Conservation (phyloP, 2,797 vertebrate species). For the Acipenser transmontanus region DNA sequence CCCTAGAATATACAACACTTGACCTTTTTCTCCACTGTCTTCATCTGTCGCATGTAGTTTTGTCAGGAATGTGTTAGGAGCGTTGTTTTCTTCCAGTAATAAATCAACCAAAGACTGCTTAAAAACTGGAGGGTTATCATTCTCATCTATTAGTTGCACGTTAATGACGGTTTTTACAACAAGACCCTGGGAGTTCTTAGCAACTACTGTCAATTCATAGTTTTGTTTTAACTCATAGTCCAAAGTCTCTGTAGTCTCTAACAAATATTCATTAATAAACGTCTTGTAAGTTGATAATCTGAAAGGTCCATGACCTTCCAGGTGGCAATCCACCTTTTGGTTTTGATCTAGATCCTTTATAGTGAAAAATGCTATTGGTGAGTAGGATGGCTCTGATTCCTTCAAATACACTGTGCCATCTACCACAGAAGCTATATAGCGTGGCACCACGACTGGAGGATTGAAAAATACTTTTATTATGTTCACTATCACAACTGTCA, state of each 20-base stretch:
- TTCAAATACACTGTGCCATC: constrained; percentile 81
- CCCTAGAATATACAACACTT: constrained; percentile 81
- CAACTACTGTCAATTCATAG: constrained; percentile 79
- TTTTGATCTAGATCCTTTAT: constrained; percentile 79
- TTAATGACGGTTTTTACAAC: constrained; percentile 75
- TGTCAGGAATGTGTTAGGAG: constrained; percentile 77
- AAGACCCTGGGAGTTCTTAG: constrained; percentile 64
- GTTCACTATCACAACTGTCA: constrained; percentile 71
- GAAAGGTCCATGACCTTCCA: constrained; percentile 86
- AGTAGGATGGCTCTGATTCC: constrained; percentile 80
- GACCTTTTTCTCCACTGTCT: constrained; percentile 78
- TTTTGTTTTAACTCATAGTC: constrained; percentile 80
- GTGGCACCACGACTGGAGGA: constrained; percentile 76
- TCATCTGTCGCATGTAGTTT: constrained; percentile 84
- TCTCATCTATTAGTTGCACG: constrained; percentile 84
- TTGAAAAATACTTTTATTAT: constrained; percentile 76
- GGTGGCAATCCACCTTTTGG: constrained; percentile 72
- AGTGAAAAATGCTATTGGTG: constrained; percentile 91
- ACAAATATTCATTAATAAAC: constrained; percentile 80
- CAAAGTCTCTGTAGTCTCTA: constrained; percentile 83
- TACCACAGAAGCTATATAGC: constrained; percentile 84
- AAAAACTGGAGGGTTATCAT: constrained; percentile 90
- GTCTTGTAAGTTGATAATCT: constrained; percentile 77
- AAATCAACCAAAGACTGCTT: constrained; percentile 77
- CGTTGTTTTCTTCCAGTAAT: constrained; percentile 89